phyloP scores from a whole-genome alignment of 2,888 invertebrate species.

The Tholera decimalis region DNA sequence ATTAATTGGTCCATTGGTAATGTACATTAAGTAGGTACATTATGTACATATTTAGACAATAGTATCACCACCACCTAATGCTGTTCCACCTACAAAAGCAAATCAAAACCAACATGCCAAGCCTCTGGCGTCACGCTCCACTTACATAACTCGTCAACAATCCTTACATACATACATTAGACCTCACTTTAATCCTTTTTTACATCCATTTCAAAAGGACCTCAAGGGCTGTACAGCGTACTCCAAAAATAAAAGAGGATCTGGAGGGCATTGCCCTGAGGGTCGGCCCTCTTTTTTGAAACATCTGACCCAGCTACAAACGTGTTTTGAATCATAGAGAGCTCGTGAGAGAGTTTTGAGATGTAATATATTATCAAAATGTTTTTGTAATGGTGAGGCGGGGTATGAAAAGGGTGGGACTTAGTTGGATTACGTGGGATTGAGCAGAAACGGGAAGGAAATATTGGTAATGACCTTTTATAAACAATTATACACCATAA shows the following conservation, averaged over 20 bases:
- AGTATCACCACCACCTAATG: not conserved
- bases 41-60: too few relatives aligned
- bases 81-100: not conserved
- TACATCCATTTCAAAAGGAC: slow-evolving; percentile 58
- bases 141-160: slow-evolving; percentile 17
- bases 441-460: not conserved
- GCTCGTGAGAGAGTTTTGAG: slow-evolving; percentile 69
- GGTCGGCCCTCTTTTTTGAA: slow-evolving; percentile 63
- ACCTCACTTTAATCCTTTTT: slow-evolving; percentile 57
- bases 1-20: too few relatives aligned
- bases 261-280: slow-evolving; percentile 70
- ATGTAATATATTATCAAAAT: slow-evolving; percentile 54
- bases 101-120: not conserved
- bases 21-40: too few relatives aligned
- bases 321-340: slow-evolving; percentile 71
- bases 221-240: slow-evolving; percentile 62
- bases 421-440: slow-evolving; percentile 20
- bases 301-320: slow-evolving; percentile 70
- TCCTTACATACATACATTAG: slow-evolving; percentile 55
- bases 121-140: slow-evolving; percentile 34
- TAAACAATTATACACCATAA: not conserved
- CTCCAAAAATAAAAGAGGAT: slow-evolving; percentile 68
- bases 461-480: not conserved
- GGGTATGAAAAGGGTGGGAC: not conserved
- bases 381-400: slow-evolving; percentile 30